Evolutionary conservation across 2,113 vertebrate genomes (phyloP).

Genomic region (Hyperoodon ampullatus): DNA sequence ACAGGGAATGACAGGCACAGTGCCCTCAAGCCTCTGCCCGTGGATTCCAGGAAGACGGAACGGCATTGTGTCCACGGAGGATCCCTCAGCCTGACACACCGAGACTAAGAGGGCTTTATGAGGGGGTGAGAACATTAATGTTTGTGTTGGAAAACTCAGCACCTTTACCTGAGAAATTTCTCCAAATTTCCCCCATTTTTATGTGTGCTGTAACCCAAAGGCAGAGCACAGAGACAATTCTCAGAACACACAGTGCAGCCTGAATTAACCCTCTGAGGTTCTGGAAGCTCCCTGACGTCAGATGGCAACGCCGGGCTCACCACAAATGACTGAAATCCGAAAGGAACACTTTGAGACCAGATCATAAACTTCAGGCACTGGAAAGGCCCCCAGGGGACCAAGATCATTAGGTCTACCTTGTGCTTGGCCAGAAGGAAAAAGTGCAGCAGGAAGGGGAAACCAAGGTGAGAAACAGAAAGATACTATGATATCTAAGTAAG

Average conservation of each 20-base stretch:
- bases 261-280: background rate
- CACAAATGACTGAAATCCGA: background rate
- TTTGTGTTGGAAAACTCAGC: fast-evolving
- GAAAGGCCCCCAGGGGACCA: background rate
- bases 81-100: background rate
- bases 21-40: background rate
- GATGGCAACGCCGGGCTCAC: background rate
- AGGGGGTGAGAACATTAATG: background rate
- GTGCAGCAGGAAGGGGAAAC: background rate
- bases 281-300: background rate
- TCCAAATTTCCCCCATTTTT: background rate
- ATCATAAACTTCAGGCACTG: background rate
- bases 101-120: background rate
- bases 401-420: background rate
- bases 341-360: background rate
- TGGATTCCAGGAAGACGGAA: background rate
- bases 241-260: background rate
- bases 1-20: background rate
- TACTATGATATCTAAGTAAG: fast-evolving
- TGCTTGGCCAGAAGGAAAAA: background rate
- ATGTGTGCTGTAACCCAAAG: background rate
- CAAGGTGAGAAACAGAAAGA: background rate
- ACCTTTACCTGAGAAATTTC: background rate
- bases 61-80: fast-evolving
- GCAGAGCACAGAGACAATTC: background rate